These are phyloP conservation scores for Pantala flavescens DNA, from an alignment of 1,140 invertebrate species.

Conservation along the genomic window DNA sequence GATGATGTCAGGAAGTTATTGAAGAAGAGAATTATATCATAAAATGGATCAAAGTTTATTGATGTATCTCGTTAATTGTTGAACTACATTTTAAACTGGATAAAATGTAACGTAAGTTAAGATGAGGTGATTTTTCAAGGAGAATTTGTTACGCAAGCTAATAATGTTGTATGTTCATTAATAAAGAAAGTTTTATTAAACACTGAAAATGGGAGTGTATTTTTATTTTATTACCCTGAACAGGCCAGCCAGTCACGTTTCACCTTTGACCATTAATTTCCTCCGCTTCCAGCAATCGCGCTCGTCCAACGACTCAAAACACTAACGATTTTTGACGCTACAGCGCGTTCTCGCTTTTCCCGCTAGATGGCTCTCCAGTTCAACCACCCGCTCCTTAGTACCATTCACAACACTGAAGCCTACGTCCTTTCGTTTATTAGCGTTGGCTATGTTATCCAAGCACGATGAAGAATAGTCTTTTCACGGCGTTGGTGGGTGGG, in stretches of 20 bases:
- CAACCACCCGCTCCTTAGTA: not conserved
- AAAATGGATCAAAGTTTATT: too few relatives aligned
- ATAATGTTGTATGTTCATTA: conserved; percentile 6
- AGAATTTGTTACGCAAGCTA: not conserved
- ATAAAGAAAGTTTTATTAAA: not conserved
- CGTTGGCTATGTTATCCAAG: not conserved
- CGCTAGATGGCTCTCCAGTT: not conserved
- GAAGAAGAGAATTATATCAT: too few relatives aligned
- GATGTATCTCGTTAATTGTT: too few relatives aligned
- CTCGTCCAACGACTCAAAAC: not conserved
- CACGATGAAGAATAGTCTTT: conserved; percentile 10
- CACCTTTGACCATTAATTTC: too few relatives aligned
- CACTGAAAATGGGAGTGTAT: too few relatives aligned
- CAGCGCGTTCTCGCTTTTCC: not conserved
- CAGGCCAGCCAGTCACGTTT: too few relatives aligned
- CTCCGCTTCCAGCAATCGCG: not conserved
- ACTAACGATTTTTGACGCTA: not conserved
- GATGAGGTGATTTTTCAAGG: not conserved
- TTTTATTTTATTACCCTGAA: too few relatives aligned
- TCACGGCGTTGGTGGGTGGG: conserved; percentile 5
- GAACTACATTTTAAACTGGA: too few relatives aligned
- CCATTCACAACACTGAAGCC: not conserved
- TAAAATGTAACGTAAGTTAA: too few relatives aligned
- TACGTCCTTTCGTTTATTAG: not conserved
- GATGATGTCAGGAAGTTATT: too few relatives aligned